Base-by-base conservation (phyloP, 2,888 invertebrate genomes). In the Apantesis nais region DNA sequence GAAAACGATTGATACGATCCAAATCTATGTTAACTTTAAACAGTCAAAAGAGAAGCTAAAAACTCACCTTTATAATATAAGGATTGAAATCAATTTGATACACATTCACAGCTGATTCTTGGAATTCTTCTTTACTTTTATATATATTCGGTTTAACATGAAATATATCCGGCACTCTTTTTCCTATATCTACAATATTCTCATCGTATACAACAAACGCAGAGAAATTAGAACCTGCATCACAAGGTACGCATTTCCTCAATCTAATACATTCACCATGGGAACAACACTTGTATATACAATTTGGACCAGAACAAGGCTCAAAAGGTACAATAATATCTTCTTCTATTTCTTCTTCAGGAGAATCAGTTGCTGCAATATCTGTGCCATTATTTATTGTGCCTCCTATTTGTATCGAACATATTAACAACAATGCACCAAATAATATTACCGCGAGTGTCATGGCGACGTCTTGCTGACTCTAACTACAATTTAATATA, bases 41-140 rank as follows among this genome's bases (percentile, higher is more conserved):
- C 7, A n/a, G n/a, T 52, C 12, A 25, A 25, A 14, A 7, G 29
- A 19, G 7, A 7, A 52, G 22, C 8, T 7, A 1, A 41, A 69
- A 37, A 58, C 63, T 71, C 67, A 71, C 70, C 63, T 71, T 67
- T 34, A 71, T 63, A n/a, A 71, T 31, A 25, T 63, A 71, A 1
- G 61, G 25, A 9, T 16, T 58, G n/a, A 39, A 62, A 2, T 44
- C 62, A 34, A 67, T 12, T 9, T 31, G 31, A 41, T 34, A 12
- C 67, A 67, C 62, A 44, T 62, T 55, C 11, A 71, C 44, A 0
- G 62, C 52, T 41, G 62, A 34, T 1, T 25, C 16, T 31, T 48
- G 31, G 29, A 71, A 58, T 0, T 44, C 41, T 41, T 5, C 2
- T 29, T 71, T 29, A 25, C 44, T 5, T 0, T 25, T 11, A 44